These are phyloP conservation scores for Malachius bipustulatus DNA, from an alignment of 2,888 invertebrate genomes.

Conservation along the genomic window DNA sequence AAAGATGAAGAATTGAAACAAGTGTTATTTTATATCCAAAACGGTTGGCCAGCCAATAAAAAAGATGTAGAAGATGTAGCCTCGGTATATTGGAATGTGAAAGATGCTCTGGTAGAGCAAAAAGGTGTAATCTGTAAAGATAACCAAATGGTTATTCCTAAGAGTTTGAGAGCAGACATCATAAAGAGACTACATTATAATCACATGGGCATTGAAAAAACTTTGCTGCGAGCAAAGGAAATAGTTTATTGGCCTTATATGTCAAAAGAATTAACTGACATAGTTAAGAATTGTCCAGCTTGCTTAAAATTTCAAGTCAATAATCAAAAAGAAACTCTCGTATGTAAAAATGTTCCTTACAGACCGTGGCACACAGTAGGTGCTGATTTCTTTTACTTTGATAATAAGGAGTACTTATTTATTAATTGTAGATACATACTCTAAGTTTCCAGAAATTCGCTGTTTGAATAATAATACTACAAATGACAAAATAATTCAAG, in stretches of 20 bases:
- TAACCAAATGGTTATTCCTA: constrained; percentile 19
- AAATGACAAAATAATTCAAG: constrained; percentile 6
- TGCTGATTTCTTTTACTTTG: constrained; percentile 12
- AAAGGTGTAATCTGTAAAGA: constrained; percentile 18
- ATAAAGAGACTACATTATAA: constrained; percentile 19
- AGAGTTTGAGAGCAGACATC: constrained; percentile 16
- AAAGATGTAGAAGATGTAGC: constrained; percentile 6
- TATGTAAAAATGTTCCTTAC: too few relatives aligned
- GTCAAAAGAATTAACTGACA: constrained; percentile 17
- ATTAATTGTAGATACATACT: constrained; percentile 13
- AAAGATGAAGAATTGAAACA: not conserved
- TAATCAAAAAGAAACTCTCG: constrained; percentile 19
- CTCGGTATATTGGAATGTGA: constrained; percentile 14
- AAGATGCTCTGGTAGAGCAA: constrained; percentile 11
- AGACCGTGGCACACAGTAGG: constrained; percentile 15
- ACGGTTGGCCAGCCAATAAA: constrained; percentile 12
- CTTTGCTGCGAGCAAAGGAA: constrained; percentile 16
- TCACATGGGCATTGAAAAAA: constrained; percentile 22
- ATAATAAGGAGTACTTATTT: constrained; percentile 10
- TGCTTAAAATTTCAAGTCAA: constrained; percentile 18
- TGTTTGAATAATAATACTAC: constrained; percentile 6
- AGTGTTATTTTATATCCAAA: not conserved
- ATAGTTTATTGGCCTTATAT: constrained; percentile 22
- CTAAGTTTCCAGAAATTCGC: constrained; percentile 13
- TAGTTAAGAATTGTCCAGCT: constrained; percentile 18